Base-by-base conservation (phyloP, 2,113 vertebrate species). In the Melanerpes aurifrons region DNA sequence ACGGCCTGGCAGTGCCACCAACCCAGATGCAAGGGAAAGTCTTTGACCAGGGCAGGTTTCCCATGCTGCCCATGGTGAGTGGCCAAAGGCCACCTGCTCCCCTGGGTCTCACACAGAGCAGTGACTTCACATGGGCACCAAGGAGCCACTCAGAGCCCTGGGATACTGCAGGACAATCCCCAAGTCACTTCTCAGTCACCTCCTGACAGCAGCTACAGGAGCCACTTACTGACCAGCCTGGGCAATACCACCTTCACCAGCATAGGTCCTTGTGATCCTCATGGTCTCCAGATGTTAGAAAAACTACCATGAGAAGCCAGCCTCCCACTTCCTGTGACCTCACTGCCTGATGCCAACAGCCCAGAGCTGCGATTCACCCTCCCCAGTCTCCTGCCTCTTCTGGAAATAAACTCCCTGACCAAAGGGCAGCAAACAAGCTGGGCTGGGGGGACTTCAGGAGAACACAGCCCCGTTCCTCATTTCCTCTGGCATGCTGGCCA, bases 401-500 rank as follows among this genome's bases (percentile, higher is more conserved):
- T 26, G 66, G n/a, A 67, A 73, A 56, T 12, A 63, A 71, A 40
- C 37, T 24, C 3, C 57, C 14, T 25, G 43, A 50, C 50, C 50
- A 56, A 19, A 28, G 0, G 10, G 40, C 35, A 48, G 58, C 31
- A 26, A 67, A 32, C 18, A 24, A 28, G 54, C 48, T 14, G 10
- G 35, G 69, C 69, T 74, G 31, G 4, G 32, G 35, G 57, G 48
- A 47, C 24, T 6, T 15, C 31, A 24, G 25, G 19, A 43, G 40
- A 66, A 37, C 43, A 43, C 54, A 9, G 1, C 0, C 0, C 40
- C 32, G 3, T 4, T n/a, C 58, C 76, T 18, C 6, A 2, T 31
- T 57, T 25, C 50, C 66, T 54, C 29, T 9, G 18, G 58, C 84
- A 50, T 16, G 7, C 37, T n/a, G 74, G 21, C 35, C 4, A 2